A percentile compares a stretch with the other conserved stretches of the same genome.
These are phyloP conservation scores for Xerus rutilus DNA, from an alignment of 2,797 vertebrate genomes.

Conservation along the genomic window DNA sequence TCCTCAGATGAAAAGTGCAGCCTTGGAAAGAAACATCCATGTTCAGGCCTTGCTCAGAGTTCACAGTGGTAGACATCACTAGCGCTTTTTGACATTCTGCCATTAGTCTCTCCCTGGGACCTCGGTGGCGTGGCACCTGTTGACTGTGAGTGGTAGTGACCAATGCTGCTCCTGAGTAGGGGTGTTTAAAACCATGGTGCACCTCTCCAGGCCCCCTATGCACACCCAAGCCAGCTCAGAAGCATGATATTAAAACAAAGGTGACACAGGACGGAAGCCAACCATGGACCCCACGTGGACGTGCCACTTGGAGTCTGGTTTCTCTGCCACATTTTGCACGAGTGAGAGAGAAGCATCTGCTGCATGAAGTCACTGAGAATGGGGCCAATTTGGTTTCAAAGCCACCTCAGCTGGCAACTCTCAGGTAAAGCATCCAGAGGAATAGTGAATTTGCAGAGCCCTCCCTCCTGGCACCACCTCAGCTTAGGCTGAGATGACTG, in stretches of 20 bases:
- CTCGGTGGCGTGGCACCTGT: not conserved
- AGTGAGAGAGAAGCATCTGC: not conserved
- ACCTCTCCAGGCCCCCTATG: not conserved
- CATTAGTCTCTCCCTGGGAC: not conserved
- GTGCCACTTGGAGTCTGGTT: accelerated
- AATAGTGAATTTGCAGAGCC: not conserved
- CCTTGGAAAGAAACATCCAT: not conserved
- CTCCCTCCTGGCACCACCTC: not conserved
- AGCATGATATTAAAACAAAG: not conserved
- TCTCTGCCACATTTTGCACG: not conserved
- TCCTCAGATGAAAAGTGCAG: slow-evolving; percentile 28
- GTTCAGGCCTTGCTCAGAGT: not conserved
- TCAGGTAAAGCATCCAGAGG: not conserved
- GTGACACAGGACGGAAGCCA: not conserved
- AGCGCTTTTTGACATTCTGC: not conserved
- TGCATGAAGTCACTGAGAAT: not conserved
- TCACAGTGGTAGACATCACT: not conserved
- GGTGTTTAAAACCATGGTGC: not conserved
- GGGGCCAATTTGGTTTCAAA: not conserved
- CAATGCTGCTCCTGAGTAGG: not conserved
- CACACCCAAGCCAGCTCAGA: not conserved
- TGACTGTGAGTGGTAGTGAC: not conserved
- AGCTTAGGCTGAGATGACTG: not conserved
- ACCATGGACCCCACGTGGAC: accelerated
- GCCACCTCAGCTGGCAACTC: not conserved